Evolutionary conservation across 2,113 vertebrate genomes (phyloP).

Genomic region (Corythoichthys haematopterus): DNA sequence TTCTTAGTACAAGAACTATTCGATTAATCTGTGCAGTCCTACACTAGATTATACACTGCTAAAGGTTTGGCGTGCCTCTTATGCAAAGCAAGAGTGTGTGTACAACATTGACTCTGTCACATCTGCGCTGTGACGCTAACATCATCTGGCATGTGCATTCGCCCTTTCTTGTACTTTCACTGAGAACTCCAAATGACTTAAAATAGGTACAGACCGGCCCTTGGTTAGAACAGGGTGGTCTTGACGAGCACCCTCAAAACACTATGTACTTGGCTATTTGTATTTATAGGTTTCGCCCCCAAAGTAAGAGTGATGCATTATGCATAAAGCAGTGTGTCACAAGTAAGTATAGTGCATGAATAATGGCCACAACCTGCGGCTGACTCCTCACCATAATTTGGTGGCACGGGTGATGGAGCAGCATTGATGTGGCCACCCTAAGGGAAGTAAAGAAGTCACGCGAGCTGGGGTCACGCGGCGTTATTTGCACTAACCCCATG

Average conservation of each 20-base stretch:
- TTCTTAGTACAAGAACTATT: too few relatives aligned
- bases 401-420: constrained; percentile 37
- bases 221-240: background rate
- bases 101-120: constrained; percentile 43
- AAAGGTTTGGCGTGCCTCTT: background rate
- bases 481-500: constrained; percentile 12
- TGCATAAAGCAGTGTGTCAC: constrained; percentile 16
- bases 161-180: constrained; percentile 43
- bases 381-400: constrained; percentile 18
- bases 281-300: constrained; percentile 15
- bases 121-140: constrained; percentile 53
- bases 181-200: constrained; percentile 34
- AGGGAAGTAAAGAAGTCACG: constrained; percentile 31
- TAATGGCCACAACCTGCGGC: constrained; percentile 40
- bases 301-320: constrained; percentile 28
- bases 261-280: background rate
- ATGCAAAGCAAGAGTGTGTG: background rate
- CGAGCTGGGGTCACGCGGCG: constrained; percentile 26
- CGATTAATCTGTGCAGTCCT: too few relatives aligned
- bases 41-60: too few relatives aligned
- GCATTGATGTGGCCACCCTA: constrained; percentile 34
- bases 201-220: constrained; percentile 9
- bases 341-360: constrained; percentile 36
- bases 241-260: background rate
- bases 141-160: constrained; percentile 48